Evolutionary conservation across 2,888 invertebrate species (phyloP).

Genomic region (Drosophila lacicola): DNA sequence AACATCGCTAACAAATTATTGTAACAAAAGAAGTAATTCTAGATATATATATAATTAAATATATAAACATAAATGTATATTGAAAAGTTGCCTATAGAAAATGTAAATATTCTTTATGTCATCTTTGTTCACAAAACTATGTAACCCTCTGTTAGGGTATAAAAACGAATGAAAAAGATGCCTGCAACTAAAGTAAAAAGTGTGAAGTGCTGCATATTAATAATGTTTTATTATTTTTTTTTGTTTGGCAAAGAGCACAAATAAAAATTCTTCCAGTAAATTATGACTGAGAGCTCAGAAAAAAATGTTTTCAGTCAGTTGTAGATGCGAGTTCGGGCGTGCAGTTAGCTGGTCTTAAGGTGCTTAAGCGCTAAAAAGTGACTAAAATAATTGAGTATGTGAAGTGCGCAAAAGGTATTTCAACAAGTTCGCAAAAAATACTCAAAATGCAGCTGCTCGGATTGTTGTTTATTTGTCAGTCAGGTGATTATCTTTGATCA

Average conservation of each 20-base stretch:
- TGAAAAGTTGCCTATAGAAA: no score
- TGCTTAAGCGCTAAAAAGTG: background rate
- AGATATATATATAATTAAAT: no score
- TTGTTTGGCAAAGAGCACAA: slow-evolving; percentile 10
- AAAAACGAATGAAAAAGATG: background rate
- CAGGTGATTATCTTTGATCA: slow-evolving; percentile 64
- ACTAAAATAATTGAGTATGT: slow-evolving; percentile 14
- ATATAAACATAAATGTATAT: no score
- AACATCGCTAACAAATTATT: no score
- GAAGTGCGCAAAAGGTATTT: slow-evolving; percentile 1
- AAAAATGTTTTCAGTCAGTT: slow-evolving; percentile 33
- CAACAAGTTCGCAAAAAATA: slow-evolving; percentile 7
- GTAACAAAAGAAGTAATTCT: no score
- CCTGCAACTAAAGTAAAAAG: slow-evolving; percentile 30
- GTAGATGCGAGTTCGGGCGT: slow-evolving; percentile 13
- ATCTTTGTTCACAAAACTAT: background rate
- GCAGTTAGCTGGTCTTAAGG: slow-evolving; percentile 1
- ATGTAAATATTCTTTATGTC: background rate
- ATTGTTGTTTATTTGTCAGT: slow-evolving; percentile 56
- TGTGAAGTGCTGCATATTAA: slow-evolving; percentile 63
- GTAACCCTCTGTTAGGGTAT: background rate
- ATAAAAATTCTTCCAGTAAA: slow-evolving; percentile 8
- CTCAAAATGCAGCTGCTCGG: slow-evolving; percentile 35
- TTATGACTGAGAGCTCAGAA: slow-evolving; percentile 4
- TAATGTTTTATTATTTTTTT: slow-evolving; percentile 16